These are phyloP conservation scores for Beris chalybata DNA, from an alignment of 2,888 invertebrate genomes.

Conservation along the genomic window DNA sequence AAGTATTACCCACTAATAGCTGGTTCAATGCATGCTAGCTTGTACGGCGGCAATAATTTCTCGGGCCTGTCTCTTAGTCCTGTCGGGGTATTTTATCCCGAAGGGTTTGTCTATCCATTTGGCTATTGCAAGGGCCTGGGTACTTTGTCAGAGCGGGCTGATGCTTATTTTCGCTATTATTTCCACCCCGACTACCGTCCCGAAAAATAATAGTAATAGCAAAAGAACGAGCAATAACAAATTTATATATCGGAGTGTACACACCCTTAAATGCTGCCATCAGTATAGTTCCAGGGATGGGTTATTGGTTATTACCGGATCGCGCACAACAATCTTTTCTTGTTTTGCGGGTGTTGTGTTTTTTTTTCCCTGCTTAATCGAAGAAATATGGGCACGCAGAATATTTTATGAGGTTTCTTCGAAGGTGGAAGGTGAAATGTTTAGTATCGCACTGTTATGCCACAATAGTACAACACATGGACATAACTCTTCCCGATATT, in stretches of 20 bases:
- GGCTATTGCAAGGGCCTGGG: background rate
- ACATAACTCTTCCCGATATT: background rate
- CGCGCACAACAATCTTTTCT: constrained; percentile 2
- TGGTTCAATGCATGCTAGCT: constrained; percentile 25
- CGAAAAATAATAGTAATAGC: constrained; percentile 29
- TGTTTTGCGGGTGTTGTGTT: background rate
- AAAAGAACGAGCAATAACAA: constrained; percentile 20
- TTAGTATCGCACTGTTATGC: background rate
- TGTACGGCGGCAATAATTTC: constrained; percentile 28
- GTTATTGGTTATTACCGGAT: constrained; percentile 20
- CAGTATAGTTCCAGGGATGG: constrained; percentile 13
- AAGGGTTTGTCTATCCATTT: constrained; percentile 26
- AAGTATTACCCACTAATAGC: constrained; percentile 35
- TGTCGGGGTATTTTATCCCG: background rate
- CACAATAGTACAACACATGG: background rate
- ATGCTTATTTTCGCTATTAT: too few relatives aligned
- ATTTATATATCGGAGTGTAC: constrained; percentile 32
- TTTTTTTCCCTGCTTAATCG: background rate
- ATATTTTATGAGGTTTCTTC: constrained; percentile 27
- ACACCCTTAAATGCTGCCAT: constrained; percentile 29
- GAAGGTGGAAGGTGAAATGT: constrained; percentile 1
- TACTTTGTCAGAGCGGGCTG: too few relatives aligned
- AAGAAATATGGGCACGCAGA: constrained; percentile 35
- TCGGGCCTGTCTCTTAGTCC: constrained; percentile 1
- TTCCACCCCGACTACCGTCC: too few relatives aligned